Conservation (phyloP, 2,797 vertebrate genomes). For the Gadopsis bispinosus region DNA sequence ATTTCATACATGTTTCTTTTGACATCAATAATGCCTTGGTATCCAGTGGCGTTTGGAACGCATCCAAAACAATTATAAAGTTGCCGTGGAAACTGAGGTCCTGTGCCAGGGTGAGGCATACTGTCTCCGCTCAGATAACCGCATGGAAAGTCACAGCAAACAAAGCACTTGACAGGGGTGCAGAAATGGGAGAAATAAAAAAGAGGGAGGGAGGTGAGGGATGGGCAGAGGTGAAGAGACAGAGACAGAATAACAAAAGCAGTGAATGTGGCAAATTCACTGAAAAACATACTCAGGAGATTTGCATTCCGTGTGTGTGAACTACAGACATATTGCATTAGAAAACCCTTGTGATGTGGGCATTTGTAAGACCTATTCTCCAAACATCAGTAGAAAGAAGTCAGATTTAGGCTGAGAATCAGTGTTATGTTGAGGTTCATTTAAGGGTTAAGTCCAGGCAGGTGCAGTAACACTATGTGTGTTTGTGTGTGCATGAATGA, state of each 20-base stretch:
- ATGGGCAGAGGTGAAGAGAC: slow-evolving; percentile 80
- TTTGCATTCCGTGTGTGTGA: slow-evolving; percentile 29
- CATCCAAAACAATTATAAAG: slow-evolving; percentile 98
- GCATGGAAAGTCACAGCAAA: slow-evolving; percentile 88
- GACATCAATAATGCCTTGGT: slow-evolving; percentile 88
- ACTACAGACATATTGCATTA: slow-evolving; percentile 13
- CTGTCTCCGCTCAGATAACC: slow-evolving; percentile 89
- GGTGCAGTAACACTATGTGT: slow-evolving; percentile 14
- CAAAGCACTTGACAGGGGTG: slow-evolving; percentile 85
- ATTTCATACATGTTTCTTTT: slow-evolving; percentile 89
- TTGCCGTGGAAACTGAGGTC: slow-evolving; percentile 95
- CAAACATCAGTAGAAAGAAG: slow-evolving; percentile 10
- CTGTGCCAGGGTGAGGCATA: slow-evolving; percentile 92
- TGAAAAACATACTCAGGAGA: slow-evolving; percentile 43
- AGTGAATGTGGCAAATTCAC: slow-evolving; percentile 55
- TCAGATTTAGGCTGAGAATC: slow-evolving; percentile 17
- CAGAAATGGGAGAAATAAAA: slow-evolving; percentile 75
- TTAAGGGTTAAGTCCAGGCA: slow-evolving; percentile 50
- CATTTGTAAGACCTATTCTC: slow-evolving; percentile 11
- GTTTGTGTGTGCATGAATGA: slow-evolving; percentile 40
- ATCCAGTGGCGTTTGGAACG: slow-evolving; percentile 88
- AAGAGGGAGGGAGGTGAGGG: slow-evolving; percentile 76
- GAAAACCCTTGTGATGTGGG: slow-evolving; percentile 15
- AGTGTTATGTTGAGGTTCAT: slow-evolving; percentile 28
- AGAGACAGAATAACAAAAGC: slow-evolving; percentile 76